Evolutionary conservation across 2,113 vertebrate species (phyloP), one percentile per base, ranked within the genome.

Genomic region (Sinocyclocheilus maitianheensis): DNA sequence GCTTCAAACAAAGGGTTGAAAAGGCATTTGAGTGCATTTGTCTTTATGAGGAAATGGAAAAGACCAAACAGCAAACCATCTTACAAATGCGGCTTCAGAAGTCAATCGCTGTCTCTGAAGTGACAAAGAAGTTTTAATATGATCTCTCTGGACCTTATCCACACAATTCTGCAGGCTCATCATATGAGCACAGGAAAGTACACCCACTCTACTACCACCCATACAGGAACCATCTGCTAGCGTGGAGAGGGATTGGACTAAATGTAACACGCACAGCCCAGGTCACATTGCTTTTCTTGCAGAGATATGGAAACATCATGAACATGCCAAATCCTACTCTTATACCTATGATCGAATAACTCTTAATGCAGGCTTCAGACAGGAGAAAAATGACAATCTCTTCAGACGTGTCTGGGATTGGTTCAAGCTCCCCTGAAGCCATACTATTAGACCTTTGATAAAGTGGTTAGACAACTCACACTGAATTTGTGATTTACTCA

Each of bases 201-300:
- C 88, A 87, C 88, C 85, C 77, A 87, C 88, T 48, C 26, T 71
- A 76, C 30, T 81, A 67, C 79, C 88, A 82, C 88, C 85, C 83
- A 87, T 79, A 82, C 53, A 82, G 85, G 30, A 62, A 37, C 88
- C 88, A 89, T 89, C 88, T 89, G 88, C 55, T 87, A 53, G 67
- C 40, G n/a, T 43, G 43, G 11, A 65, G 30, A 74, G n/a, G 58
- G 67, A 34, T 18, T 60, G 34, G 30, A 12, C 14, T 22, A 43
- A 53, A 77, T 51, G 48, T 72, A 46, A 72, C 34, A 71, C 18
- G 26, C 69, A 55, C 62, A 53, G 62, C 48, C 4, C 55, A 16
- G 40, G 24, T 62, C n/a, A 30, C 55, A 8, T 5, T 6, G 3
- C 40, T 20, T 46, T 65, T 14, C 34, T 43, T 67, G n/a, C 22